Evolutionary conservation across 2,797 vertebrate species (phyloP), one percentile per base, ranked within the genome.

Genomic region (Loriculus beryllinus): DNA sequence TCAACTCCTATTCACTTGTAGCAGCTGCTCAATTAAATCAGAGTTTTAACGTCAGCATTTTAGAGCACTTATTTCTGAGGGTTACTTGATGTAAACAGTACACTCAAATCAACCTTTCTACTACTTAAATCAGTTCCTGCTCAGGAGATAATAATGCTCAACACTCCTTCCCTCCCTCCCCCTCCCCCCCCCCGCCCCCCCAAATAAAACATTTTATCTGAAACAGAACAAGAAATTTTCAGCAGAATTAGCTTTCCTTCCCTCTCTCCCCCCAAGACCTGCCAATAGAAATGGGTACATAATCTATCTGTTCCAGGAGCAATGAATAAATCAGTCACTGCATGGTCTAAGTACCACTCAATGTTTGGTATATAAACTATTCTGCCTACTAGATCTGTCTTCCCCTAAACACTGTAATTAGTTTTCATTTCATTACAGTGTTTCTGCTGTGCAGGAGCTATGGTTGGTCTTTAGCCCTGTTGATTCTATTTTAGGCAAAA

Each of bases 11-110:
- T 93, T 92, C 90, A 92, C 81, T 96, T 93, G 81, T 88, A 94
- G 93, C 94, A 95, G 96, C 92, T 94, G 94, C 90, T 95, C 83
- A 91, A 95, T 94, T 96, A 96, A 96, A 93, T 93, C 86, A 52
- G 82, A 81, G 47, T 90, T 90, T 95, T 86, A 90, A 95, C 2
- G 15, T 94, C 93, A 95, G 95, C 93, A 68, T 67, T 92, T 95
- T 90, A 47, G 54, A 90, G 90, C 74, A 86, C 89, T 91, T 82
- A 89, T 89, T 96, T 93, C 75, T 93, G 86, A 87, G 74, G 78
- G 51, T 92, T 95, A 88, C 74, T 95, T 84, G 60, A 87, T 92
- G 57, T 82, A 92, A 95, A 88, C 68, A 59, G 45, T 80, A 86
- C 51, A 64, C 64, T 93, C 90, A 86, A 77, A 91, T 96, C 88